Evolutionary conservation across 2,797 vertebrate genomes (phyloP).

Genomic region (Channallabes apus): DNA sequence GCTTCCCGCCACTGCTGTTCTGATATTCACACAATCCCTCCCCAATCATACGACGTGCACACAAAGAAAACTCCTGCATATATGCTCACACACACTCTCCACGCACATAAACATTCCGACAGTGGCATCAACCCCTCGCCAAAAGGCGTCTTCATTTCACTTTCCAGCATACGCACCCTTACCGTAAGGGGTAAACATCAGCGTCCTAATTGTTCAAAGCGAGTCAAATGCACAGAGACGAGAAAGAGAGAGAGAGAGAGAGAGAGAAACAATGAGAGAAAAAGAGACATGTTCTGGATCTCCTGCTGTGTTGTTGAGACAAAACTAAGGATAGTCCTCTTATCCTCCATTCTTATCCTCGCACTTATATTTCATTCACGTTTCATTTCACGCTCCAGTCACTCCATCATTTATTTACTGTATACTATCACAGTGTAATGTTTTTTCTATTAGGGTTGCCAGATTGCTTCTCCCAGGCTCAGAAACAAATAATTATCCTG

Average conservation of each 20-base stretch:
- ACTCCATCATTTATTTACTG: slow-evolving; percentile 18
- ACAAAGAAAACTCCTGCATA: slow-evolving; percentile 19
- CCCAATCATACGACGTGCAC: slow-evolving; percentile 39
- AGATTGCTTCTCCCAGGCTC: not conserved
- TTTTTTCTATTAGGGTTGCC: slow-evolving; percentile 5
- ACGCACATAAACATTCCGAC: slow-evolving; percentile 14
- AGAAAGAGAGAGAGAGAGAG: slow-evolving; percentile 17
- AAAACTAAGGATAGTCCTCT: slow-evolving; percentile 20
- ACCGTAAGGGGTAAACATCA: slow-evolving; percentile 27
- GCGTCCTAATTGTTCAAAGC: slow-evolving; percentile 50
- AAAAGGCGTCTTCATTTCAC: not conserved
- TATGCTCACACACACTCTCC: slow-evolving; percentile 15
- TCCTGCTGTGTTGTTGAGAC: slow-evolving; percentile 13
- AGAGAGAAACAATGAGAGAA: slow-evolving; percentile 31
- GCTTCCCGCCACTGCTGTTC: slow-evolving; percentile 36
- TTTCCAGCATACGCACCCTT: slow-evolving; percentile 20
- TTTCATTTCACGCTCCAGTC: slow-evolving; percentile 20
- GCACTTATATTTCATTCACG: slow-evolving; percentile 17
- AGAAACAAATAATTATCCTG: not conserved
- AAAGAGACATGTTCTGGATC: slow-evolving; percentile 26
- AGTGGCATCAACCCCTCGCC: not conserved
- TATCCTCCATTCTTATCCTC: slow-evolving; percentile 10
- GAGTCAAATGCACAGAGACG: slow-evolving; percentile 35
- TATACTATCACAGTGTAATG: not conserved
- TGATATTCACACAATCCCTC: slow-evolving; percentile 33